A percentile compares a stretch with the other conserved stretches of the same genome.
phyloP scores from a whole-genome alignment of 2,113 vertebrate species.

The Erythrocercus mccallii region DNA sequence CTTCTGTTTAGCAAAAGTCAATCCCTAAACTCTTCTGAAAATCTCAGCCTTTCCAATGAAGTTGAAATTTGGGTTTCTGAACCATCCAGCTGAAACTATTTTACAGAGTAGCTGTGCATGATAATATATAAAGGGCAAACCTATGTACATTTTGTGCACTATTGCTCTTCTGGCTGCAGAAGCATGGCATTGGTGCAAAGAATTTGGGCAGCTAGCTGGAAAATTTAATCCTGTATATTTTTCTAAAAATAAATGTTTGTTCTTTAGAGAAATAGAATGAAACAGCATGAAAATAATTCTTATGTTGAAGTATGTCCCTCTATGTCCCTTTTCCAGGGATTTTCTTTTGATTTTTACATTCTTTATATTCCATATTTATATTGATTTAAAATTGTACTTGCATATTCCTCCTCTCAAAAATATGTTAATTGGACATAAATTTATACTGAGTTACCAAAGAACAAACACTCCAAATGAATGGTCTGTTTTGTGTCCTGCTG shows the following conservation, averaged over 20 bases:
- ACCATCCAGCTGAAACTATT: not conserved
- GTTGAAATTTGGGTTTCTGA: not conserved
- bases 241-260: not conserved
- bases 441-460: not conserved
- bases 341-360: not conserved
- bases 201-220: not conserved
- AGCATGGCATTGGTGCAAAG: not conserved
- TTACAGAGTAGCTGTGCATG: not conserved
- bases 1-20: not conserved
- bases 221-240: not conserved
- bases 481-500: not conserved
- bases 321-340: not conserved
- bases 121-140: not conserved
- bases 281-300: not conserved
- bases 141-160: not conserved
- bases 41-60: not conserved
- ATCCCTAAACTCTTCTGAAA: not conserved
- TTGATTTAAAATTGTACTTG: not conserved
- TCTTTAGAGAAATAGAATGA: not conserved
- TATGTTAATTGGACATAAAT: not conserved
- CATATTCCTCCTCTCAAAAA: not conserved
- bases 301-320: not conserved
- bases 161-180: not conserved
- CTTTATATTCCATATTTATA: not conserved
- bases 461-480: not conserved